Base-by-base conservation (phyloP, 2,113 vertebrate species). In the Pimephales promelas region DNA sequence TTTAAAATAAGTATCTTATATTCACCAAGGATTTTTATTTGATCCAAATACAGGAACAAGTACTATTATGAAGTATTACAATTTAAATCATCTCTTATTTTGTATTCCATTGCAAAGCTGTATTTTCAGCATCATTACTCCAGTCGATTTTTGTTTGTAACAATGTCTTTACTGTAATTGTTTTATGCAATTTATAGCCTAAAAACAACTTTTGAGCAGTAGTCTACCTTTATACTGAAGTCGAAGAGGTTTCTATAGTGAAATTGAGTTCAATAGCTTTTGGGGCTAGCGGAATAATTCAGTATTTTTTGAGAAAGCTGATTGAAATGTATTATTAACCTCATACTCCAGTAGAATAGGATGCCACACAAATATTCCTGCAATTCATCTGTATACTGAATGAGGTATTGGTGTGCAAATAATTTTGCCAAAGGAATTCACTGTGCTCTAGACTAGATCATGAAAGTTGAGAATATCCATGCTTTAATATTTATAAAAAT, bases 261-360 rank as follows among this genome's bases (percentile, higher is more conserved):
- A 70, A n/a, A 43, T 43, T 43, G 66, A 24, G 40, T 71, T 45
- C 22, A 71, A 45, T 71, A 24, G 36, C 66, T 70, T 70, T 70
- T 40, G 20, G 10, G 31, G 1, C 34, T 40, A 22, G 66, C 43
- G 66, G 18, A 40, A 70, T 70, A 11, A 70, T 40, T 40, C 20
- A 70, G 34, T n/a, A 3, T 45, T 71, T 71, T 71, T 71, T 5
- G 10, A 45, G 4, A 20, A 45, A 45, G 68, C 36, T 0, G 11
- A 71, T 10, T n/a, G 36, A 71, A 71, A 45, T 71, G 22, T 24
- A 43, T 71, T 70, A 40, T 70, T 45, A 45, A 72, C 10, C 45
- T 45, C 68, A 45, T 24, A 43, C 20, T 40, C 10, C 66, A n/a
- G 10, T 10, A 40, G 34, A 40, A n/a, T n/a, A 70, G 66, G 20